These are phyloP conservation scores for Sebastes alutus DNA, from an alignment of 2,797 vertebrate species.

Conservation along the genomic window DNA sequence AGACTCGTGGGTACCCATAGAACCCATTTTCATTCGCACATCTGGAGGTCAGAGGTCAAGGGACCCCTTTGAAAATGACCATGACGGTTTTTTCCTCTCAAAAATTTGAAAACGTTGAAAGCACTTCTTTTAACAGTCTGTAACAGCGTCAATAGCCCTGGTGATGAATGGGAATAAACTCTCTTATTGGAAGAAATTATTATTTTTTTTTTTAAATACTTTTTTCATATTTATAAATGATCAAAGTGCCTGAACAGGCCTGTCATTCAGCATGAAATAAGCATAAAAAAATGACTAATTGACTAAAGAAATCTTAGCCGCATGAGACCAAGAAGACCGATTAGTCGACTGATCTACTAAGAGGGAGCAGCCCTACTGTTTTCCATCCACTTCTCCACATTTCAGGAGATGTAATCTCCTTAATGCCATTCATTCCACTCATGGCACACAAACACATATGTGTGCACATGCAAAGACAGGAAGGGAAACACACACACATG, in stretches of 20 bases:
- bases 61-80: too few relatives aligned
- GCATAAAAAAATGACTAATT: not conserved
- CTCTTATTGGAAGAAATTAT: too few relatives aligned
- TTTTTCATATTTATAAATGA: not conserved
- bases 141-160: too few relatives aligned
- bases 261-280: not conserved
- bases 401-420: not conserved
- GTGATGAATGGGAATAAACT: too few relatives aligned
- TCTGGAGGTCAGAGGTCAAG: too few relatives aligned
- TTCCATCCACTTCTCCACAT: not conserved
- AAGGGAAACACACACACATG: not conserved
- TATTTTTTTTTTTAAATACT: rapidly evolving
- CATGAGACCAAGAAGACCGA: too few relatives aligned
- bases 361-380: not conserved
- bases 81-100: not conserved
- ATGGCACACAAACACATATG: not conserved
- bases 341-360: not conserved
- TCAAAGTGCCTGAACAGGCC: not conserved
- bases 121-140: too few relatives aligned
- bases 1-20: too few relatives aligned
- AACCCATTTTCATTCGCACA: too few relatives aligned
- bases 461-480: not conserved
- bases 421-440: not conserved
- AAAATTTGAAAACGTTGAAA: too few relatives aligned
- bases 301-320: rapidly evolving